Evolutionary conservation across 2,888 invertebrate genomes (phyloP).

Genomic region (Pherbina coryleti): DNA sequence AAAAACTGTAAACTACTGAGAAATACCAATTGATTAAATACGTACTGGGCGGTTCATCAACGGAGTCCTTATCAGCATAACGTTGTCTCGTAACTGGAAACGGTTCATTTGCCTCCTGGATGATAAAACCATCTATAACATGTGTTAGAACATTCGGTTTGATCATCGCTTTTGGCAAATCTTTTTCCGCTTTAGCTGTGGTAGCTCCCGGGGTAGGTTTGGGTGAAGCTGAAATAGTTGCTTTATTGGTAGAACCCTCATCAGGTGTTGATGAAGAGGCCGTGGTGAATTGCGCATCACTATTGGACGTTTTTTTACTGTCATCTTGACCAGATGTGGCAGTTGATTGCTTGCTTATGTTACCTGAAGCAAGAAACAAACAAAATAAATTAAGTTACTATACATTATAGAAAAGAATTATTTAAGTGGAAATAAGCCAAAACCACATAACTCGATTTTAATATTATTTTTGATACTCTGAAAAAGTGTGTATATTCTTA

Average conservation of each 20-base stretch:
- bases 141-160: constrained; percentile 96
- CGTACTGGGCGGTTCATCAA: constrained; percentile 86
- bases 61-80: constrained; percentile 73
- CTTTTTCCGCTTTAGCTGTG: constrained; percentile 62
- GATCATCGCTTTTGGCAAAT: constrained; percentile 89
- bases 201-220: constrained; percentile 62
- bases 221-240: constrained; percentile 47
- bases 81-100: constrained; percentile 82
- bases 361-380: not conserved
- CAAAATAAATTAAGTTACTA: not conserved
- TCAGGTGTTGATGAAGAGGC: constrained; percentile 28
- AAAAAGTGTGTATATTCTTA: no score
- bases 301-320: constrained; percentile 8
- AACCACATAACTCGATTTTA: no score
- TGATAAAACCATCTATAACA: constrained; percentile 96
- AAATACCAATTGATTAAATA: constrained; percentile 48
- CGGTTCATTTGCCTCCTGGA: constrained; percentile 93
- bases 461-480: no score
- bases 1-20: not conserved
- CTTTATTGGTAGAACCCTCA: constrained; percentile 40
- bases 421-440: no score
- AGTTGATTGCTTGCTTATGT: constrained; percentile 21
- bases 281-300: constrained; percentile 11
- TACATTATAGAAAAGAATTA: not conserved
- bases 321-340: not conserved